Base-by-base conservation (phyloP, 2,888 invertebrate species). In the Spilosoma lubricipeda region DNA sequence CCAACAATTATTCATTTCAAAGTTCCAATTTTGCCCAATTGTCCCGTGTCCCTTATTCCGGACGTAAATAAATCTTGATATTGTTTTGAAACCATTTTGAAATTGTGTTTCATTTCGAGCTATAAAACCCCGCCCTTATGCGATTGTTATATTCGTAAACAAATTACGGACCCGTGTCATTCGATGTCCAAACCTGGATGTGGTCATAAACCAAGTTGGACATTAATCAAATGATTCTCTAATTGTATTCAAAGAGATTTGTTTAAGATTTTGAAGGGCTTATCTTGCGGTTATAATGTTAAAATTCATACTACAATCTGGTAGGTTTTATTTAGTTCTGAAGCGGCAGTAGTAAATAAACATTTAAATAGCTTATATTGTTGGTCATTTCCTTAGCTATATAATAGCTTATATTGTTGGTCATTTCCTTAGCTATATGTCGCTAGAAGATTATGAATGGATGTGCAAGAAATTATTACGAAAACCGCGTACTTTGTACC, bases 1-100 rank as follows among this genome's bases (percentile, higher is more conserved):
- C n/a, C 42, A 42, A 42, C 39, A 27, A 67, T 67, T 27, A 67
- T 42, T 67, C 42, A 67, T 67, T 39, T 67, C 39, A n/a, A 42
- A 27, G 42, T 27, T 48, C 33, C 20, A 48, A 68, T 45, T 68
- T 48, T 23, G 23, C 20, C 33, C 23, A 42, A 68, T 13, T 13
- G 30, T 30, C n/a, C 39, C 23, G 5, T 39, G 30, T 30, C 42
- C 39, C 15, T 36, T 42, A 66, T 42, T 42, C 7, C 15, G n/a
- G 39, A 67, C 66, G 18, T 42, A 67, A 67, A 73, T 52, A 48
- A 23, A 66, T 52, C 48, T 72, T 13, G 67, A 71, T 64, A 67
- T 65, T 52, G 72, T 42, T 66, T 66, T 56, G n/a, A n/a, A 39
- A 66, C 66, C 66, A 27, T 39, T 67, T 67, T n/a, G n/a, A 67